These are phyloP conservation scores for Augochlora pura DNA, from an alignment of 1,140 invertebrate species.

Conservation along the genomic window DNA sequence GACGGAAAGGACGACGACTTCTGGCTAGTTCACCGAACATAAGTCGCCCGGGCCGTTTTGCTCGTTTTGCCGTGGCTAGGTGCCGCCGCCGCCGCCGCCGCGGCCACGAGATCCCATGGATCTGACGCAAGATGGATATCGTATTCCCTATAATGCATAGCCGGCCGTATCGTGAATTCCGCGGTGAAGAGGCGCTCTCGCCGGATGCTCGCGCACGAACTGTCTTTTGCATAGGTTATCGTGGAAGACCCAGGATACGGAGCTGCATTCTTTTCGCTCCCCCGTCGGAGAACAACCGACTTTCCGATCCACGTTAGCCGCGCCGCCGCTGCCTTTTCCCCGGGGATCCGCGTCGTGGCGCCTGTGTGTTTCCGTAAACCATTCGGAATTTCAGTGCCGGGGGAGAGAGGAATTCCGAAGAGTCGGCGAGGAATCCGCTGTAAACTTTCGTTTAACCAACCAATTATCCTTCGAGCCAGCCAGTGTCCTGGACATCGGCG, in stretches of 20 bases:
- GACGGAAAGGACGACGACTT: constrained; percentile 31
- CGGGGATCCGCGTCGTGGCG: not conserved
- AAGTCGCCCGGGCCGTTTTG: constrained; percentile 27
- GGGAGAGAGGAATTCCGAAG: not conserved
- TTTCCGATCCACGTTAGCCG: not conserved
- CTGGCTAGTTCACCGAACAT: constrained; percentile 33
- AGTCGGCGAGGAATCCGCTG: not conserved
- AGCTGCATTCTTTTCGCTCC: constrained; percentile 37
- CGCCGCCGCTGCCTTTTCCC: constrained; percentile 7
- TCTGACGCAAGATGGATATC: constrained; percentile 64
- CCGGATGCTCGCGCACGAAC: constrained; percentile 39
- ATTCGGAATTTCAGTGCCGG: not conserved
- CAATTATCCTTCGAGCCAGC: not conserved
- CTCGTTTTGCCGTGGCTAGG: constrained; percentile 35
- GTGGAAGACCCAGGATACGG: constrained; percentile 45
- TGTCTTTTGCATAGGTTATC: constrained; percentile 64
- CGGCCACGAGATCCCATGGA: constrained; percentile 46
- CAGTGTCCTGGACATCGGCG: not conserved
- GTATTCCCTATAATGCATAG: constrained; percentile 64
- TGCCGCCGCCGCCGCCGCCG: constrained; percentile 49
- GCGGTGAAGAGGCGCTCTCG: constrained; percentile 19
- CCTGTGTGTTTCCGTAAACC: not conserved
- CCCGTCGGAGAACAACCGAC: not conserved
- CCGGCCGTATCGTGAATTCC: constrained; percentile 57
- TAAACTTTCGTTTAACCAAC: constrained; percentile 5